Percentiles rank a stretch among this genome's conserved stretches.
These are phyloP conservation scores for Teleiodes luculella DNA, from an alignment of 2,888 invertebrate genomes.

Conservation along the genomic window DNA sequence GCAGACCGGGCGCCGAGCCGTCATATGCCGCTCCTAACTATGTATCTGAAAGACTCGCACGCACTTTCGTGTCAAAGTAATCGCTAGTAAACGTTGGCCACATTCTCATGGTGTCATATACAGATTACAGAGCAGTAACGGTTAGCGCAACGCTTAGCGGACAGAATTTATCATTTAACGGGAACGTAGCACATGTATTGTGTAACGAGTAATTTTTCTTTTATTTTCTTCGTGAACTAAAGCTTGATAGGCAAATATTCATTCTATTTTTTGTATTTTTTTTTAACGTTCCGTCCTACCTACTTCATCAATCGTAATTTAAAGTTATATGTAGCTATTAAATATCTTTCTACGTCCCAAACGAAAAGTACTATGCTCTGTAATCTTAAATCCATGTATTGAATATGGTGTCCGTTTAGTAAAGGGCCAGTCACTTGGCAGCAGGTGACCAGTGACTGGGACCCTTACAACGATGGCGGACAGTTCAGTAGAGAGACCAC, in stretches of 20 bases:
- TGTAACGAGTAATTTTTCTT: background rate
- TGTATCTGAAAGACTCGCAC: slow-evolving; percentile 70
- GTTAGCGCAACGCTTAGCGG: slow-evolving; percentile 3
- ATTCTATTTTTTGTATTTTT: background rate
- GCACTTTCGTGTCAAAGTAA: slow-evolving; percentile 51
- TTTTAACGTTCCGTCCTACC: background rate
- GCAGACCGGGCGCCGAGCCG: slow-evolving; percentile 42
- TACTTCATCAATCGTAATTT: background rate
- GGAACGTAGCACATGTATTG: background rate
- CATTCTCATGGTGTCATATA: slow-evolving; percentile 17
- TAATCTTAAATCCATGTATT: slow-evolving; percentile 18
- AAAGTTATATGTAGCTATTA: background rate
- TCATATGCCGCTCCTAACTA: slow-evolving; percentile 58
- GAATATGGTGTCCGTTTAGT: background rate
- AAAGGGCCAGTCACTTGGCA: background rate
- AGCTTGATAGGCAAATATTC: background rate
- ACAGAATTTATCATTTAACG: slow-evolving; percentile 15
- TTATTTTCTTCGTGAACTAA: background rate
- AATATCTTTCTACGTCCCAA: slow-evolving; percentile 10
- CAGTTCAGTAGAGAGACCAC: slow-evolving; percentile 12
- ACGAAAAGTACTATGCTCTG: slow-evolving; percentile 17
- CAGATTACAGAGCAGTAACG: slow-evolving; percentile 24
- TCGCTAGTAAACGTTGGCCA: slow-evolving; percentile 44
- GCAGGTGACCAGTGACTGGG: slow-evolving; percentile 17
- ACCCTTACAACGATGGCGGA: slow-evolving; percentile 22